phyloP scores from a whole-genome alignment of 1,140 invertebrate genomes.

The Cheumatopsyche charites region DNA sequence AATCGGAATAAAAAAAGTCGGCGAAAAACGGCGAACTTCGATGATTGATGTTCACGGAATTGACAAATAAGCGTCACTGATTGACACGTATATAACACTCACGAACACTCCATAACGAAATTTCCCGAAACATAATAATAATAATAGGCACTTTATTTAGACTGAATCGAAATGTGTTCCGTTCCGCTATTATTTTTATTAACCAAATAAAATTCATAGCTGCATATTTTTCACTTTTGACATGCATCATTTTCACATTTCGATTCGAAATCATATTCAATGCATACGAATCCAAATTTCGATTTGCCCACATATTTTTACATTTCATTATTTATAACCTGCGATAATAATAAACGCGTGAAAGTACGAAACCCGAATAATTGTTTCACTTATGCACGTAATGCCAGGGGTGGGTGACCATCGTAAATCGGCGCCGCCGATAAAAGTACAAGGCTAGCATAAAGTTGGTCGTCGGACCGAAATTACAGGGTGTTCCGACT shows the following conservation, averaged over 20 bases:
- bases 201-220: too few species aligned
- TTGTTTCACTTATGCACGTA: conserved; percentile 6
- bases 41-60: conserved; percentile 10
- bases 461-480: not conserved
- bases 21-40: not conserved
- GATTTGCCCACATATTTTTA: not conserved
- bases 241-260: too few species aligned
- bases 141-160: too few species aligned
- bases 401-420: not conserved
- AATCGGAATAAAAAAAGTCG: not conserved
- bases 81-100: conserved; percentile 1
- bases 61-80: conserved; percentile 13
- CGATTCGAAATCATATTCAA: too few species aligned
- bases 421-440: conserved; percentile 6
- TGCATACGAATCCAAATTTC: too few species aligned
- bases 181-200: too few species aligned
- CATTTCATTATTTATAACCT: not conserved
- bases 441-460: not conserved
- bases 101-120: not conserved
- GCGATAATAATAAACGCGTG: not conserved
- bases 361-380: too few species aligned
- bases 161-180: too few species aligned
- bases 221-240: too few species aligned
- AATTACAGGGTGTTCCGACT: conserved; percentile 16
- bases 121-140: not conserved